A percentile compares a stretch with the other conserved stretches of the same genome.
Conservation (phyloP, 2,888 invertebrate species). For the Drosophila colorata region DNA sequence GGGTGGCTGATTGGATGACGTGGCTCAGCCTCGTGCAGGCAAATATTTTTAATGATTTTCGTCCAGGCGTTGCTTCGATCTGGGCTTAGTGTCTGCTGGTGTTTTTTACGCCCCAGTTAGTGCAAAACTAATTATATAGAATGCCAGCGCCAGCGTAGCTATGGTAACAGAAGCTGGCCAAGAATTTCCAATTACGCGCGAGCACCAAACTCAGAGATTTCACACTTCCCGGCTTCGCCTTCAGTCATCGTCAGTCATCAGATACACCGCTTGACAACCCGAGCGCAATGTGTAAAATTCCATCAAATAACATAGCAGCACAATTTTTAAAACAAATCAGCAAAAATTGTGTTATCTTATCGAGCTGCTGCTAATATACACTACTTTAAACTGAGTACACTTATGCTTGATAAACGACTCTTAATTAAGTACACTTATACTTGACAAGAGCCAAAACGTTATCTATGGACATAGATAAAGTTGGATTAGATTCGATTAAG, state of each 20-base stretch:
- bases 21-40: slow-evolving; percentile 77
- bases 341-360: not conserved
- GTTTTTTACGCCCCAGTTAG: slow-evolving; percentile 76
- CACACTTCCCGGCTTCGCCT: slow-evolving; percentile 8
- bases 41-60: slow-evolving; percentile 80
- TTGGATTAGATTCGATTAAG: too few species aligned
- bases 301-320: slow-evolving; percentile 42
- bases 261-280: slow-evolving; percentile 44
- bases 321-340: slow-evolving; percentile 21
- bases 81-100: slow-evolving; percentile 38
- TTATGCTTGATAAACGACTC: too few species aligned
- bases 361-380: slow-evolving; percentile 1
- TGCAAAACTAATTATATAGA: slow-evolving; percentile 74
- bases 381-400: not conserved
- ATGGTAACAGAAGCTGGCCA: slow-evolving; percentile 44
- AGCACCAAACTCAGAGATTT: slow-evolving; percentile 30
- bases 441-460: too few species aligned
- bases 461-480: too few species aligned
- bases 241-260: slow-evolving; percentile 39
- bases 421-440: not conserved
- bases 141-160: slow-evolving; percentile 26
- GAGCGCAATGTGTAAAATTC: slow-evolving; percentile 43
- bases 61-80: slow-evolving; percentile 62
- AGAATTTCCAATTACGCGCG: slow-evolving; percentile 54
- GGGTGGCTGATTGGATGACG: slow-evolving; percentile 78